Evolutionary conservation across 2,797 vertebrate genomes (phyloP).

Genomic region (Heteromormyrus szaboi): DNA sequence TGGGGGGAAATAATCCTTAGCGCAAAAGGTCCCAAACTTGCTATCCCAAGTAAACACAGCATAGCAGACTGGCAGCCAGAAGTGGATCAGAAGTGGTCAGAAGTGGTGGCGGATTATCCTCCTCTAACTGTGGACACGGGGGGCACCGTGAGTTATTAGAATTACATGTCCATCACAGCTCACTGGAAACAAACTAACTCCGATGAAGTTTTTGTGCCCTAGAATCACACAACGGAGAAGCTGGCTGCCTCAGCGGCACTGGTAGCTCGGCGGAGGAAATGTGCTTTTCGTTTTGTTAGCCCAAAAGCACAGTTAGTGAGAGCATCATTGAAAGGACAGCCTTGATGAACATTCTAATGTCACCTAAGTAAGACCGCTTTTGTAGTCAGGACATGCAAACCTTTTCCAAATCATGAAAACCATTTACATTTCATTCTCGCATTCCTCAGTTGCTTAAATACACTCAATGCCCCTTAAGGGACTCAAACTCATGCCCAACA

Average conservation of each 20-base stretch:
- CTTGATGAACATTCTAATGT: background rate
- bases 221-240: background rate
- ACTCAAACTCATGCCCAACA: background rate
- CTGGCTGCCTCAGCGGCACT: background rate
- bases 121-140: background rate
- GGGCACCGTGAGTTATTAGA: background rate
- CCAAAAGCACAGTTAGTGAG: background rate
- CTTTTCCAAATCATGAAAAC: background rate
- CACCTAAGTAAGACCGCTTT: background rate
- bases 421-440: background rate
- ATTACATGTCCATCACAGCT: background rate
- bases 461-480: background rate
- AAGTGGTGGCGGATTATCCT: background rate
- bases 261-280: background rate
- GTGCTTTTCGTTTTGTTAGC: background rate
- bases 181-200: background rate
- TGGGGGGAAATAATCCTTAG: background rate
- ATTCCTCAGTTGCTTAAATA: background rate
- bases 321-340: background rate
- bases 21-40: background rate
- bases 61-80: background rate
- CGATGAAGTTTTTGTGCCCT: background rate
- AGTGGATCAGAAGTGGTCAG: background rate
- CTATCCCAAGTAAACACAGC: background rate
- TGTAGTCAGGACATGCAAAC: background rate